These are phyloP conservation scores for Philaenus spumarius DNA, from an alignment of 1,140 invertebrate species.

Conservation along the genomic window DNA sequence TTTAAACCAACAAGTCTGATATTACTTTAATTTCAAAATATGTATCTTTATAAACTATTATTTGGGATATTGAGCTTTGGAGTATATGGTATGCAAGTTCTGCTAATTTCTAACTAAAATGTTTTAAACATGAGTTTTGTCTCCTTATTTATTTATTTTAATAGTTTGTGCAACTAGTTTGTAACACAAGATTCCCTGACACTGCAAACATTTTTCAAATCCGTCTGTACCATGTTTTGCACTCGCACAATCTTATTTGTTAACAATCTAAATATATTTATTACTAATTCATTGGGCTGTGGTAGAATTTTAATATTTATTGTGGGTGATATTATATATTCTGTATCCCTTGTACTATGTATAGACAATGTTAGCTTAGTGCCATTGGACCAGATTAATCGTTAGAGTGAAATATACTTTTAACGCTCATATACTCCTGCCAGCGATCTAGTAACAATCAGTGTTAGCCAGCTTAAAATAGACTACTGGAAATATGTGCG, in stretches of 20 bases:
- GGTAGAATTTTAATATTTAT: slow-evolving; percentile 21
- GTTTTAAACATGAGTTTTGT: slow-evolving; percentile 1
- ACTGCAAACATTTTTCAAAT: slow-evolving; percentile 16
- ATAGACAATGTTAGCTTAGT: slow-evolving; percentile 13
- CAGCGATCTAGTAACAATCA: neutral
- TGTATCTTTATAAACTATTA: no score
- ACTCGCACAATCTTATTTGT: slow-evolving; percentile 21
- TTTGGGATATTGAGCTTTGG: no score
- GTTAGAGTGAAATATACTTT: neutral
- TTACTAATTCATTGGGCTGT: slow-evolving; percentile 20
- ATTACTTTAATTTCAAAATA: no score
- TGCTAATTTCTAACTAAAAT: neutral
- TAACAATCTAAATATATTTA: slow-evolving; percentile 17
- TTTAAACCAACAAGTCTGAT: slow-evolving; percentile 6
- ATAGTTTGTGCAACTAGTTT: neutral
- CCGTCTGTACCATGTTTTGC: slow-evolving; percentile 19
- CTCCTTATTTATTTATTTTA: neutral
- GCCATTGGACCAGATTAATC: slow-evolving; percentile 17
- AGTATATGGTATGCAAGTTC: neutral
- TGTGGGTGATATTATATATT: slow-evolving; percentile 20
- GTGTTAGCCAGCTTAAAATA: no score
- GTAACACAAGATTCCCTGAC: neutral
- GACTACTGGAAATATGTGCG: no score
- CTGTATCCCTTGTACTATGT: neutral
- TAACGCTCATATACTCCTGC: slow-evolving; percentile 11